Base-by-base conservation (phyloP, 2,113 vertebrate genomes). In the Thunnus thynnus region DNA sequence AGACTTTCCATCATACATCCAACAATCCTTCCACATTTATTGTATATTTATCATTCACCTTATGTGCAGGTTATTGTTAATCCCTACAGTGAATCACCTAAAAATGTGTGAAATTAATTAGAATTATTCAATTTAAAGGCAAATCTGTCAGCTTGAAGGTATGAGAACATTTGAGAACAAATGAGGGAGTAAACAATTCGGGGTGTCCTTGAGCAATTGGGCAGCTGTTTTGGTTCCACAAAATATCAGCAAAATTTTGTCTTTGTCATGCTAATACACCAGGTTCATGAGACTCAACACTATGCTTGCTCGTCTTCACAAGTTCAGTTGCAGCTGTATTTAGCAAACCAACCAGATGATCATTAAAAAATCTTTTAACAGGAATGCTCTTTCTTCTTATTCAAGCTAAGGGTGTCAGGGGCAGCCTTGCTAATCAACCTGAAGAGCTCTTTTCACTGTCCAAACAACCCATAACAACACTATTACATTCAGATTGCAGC, bases 401-500 rank as follows among this genome's bases (percentile, higher is more conserved):
- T 16, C 16, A 63, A 68, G 25, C 5, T 11, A n/a, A 8, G 16
- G 13, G 8, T 46, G n/a, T 51, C 17, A 64, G 17, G 20, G 22
- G 3, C 22, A 61, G 22, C 60, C 14, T 71, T 9, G 36, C 36
- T 41, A 41, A 52, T 75, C 76, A 78, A 68, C 46, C 36, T 55
- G 55, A 12, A 72, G 61, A 73, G 67, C 46, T 46, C 2, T 76
- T 46, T 16, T 5, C 58, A 8, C 18, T 47, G 47, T 68, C 68
- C 75, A 70, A 72, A 82, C 61, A 58, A 54, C 60, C 61, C 51
- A 62, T 77, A 36, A 80, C 13, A 63, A 58, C 76, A 50, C 60
- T 61, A 72, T 86, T 83, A 54, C 73, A 84, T 78, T 78, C 80
- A 72, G 68, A 64, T 17, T 17, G 75, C 67, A 18, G 47, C 63